phyloP scores from a whole-genome alignment of 2,797 vertebrate genomes.

The Distichodus sexfasciatus region DNA sequence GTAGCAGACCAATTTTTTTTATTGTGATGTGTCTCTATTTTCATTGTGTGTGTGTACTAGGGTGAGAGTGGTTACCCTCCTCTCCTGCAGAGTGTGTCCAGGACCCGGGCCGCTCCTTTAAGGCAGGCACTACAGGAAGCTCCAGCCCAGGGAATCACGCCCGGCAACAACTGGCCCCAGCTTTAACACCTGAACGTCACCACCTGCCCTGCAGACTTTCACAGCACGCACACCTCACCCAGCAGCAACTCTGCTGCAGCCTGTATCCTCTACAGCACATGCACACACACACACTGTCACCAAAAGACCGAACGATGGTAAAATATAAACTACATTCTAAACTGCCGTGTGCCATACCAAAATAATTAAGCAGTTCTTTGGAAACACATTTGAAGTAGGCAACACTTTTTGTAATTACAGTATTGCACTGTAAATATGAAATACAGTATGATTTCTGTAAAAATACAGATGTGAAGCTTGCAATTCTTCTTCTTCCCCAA shows the following conservation, averaged over 20 bases:
- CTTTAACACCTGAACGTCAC: conserved; percentile 74
- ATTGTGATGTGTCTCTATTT: no score
- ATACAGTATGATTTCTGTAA: no score
- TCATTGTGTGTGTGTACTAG: background rate
- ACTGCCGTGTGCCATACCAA: no score
- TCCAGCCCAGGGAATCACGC: conserved; percentile 85
- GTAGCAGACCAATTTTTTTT: no score
- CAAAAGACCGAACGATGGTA: no score
- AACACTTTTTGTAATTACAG: no score
- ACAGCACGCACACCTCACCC: background rate
- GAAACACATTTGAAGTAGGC: no score
- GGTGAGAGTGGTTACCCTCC: conserved; percentile 69
- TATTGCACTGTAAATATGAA: no score
- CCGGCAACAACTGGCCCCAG: conserved; percentile 80
- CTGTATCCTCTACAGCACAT: background rate
- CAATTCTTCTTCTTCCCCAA: no score
- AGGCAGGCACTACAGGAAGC: conserved; percentile 76
- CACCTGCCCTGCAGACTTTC: conserved; percentile 60
- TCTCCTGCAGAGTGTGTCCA: conserved; percentile 77
- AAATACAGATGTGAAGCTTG: no score
- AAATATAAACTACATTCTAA: no score
- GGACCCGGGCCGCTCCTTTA: conserved; percentile 79
- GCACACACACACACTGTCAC: background rate
- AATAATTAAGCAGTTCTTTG: no score
- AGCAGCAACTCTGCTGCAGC: background rate